Base-by-base conservation (phyloP, 2,797 vertebrate genomes). In the Centroberyx gerrardi region DNA sequence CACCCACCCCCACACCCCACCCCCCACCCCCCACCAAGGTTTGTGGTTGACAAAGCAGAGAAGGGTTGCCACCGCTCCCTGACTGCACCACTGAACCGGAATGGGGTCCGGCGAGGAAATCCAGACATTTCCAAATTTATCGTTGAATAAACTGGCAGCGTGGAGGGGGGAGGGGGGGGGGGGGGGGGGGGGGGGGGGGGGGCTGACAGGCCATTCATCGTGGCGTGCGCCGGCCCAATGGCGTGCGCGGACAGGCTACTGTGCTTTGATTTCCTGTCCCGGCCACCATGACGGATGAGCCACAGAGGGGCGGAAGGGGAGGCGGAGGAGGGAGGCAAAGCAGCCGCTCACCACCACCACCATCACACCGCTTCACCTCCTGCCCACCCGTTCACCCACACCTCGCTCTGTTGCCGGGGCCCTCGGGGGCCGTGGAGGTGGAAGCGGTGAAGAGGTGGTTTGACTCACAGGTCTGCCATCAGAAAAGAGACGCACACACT, bases 241-340 rank as follows among this genome's bases (percentile, higher is more conserved):
- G 87, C 63, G 58, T 87, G 82, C 76, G 40, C 38, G 85, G 85
- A 92, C 88, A 90, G 87, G 89, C 92, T 80, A 90, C 88, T 83
- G 86, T 56, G 73, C 94, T 95, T 95, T 95, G 94, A 95, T 95
- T 95, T 95, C 92, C 93, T 95, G 94, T 95, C 94, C 77, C 29
- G 76, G 78, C 76, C 62, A 55, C 84, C 80, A 83, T 94, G 94
- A 95, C 89, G 82, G 92, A 95, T 94, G 90, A 82, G 82, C 78
- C 83, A 80, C 56, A 28, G 83, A 75, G 88, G 89, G 80, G 88
- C n/a, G n/a, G 22, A 22, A 22, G 22, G 22, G 22, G 22, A 22
- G 1, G 87, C 80, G 89, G 85, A 85, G 86, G 85, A 86, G 80
- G 89, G 84, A 85, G 86, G 85, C 48, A 38, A 83, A 18, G 46